Evolutionary conservation across 2,888 invertebrate genomes (phyloP).

Genomic region (Sepiola atlantica): DNA sequence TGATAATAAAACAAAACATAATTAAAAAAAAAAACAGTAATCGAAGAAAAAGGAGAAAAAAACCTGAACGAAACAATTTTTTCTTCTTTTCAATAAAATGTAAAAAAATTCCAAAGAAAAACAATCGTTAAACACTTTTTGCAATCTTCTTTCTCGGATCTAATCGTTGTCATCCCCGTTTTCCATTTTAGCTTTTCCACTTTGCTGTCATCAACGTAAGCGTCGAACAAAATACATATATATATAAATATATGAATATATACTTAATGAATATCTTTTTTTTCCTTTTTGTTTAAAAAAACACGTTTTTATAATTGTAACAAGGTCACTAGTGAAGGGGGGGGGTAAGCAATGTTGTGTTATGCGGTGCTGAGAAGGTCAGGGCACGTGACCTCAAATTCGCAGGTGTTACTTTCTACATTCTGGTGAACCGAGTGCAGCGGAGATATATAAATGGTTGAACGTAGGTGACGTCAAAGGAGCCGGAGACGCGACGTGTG

Average conservation of each 20-base stretch:
- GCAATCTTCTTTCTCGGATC: neutral
- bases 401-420: no score
- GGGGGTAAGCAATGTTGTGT: no score
- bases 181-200: neutral
- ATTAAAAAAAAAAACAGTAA: neutral
- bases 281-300: neutral
- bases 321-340: no score
- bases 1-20: neutral
- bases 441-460: no score
- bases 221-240: neutral
- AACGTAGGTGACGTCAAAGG: no score
- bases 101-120: neutral
- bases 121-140: neutral
- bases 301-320: neutral
- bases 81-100: neutral
- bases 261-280: neutral
- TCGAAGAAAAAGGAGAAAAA: neutral
- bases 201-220: neutral
- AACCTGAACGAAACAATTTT: neutral
- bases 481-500: no score
- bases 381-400: no score
- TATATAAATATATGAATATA: constrained; percentile 6
- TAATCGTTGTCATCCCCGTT: neutral
- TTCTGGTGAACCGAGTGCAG: no score
- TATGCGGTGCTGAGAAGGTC: no score